Percentiles rank a stretch among this genome's conserved stretches.
These are phyloP conservation scores for Carcharodon carcharias DNA, from an alignment of 2,797 vertebrate species.

Conservation along the genomic window DNA sequence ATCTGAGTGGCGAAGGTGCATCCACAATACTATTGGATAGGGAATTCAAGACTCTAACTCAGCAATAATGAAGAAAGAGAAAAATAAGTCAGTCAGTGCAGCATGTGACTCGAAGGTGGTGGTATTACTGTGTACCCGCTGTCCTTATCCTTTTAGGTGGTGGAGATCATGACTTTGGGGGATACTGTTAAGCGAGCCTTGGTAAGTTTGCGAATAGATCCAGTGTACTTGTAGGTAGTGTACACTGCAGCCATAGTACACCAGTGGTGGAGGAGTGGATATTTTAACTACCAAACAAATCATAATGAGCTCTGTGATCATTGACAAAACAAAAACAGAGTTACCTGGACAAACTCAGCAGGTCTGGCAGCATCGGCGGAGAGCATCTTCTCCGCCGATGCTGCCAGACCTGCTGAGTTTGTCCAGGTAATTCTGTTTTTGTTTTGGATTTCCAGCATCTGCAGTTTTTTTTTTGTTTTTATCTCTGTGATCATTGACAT, in stretches of 20 bases:
- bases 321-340: too few relatives aligned
- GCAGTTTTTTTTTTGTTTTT: too few relatives aligned
- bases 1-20: background rate
- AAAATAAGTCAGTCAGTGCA: background rate
- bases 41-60: too few relatives aligned
- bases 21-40: background rate
- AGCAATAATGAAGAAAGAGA: background rate
- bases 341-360: too few relatives aligned
- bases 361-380: too few relatives aligned
- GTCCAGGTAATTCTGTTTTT: too few relatives aligned
- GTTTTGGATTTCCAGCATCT: too few relatives aligned
- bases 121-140: background rate
- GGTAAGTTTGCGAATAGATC: too few relatives aligned
- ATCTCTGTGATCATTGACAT: background rate
- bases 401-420: too few relatives aligned
- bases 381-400: too few relatives aligned
- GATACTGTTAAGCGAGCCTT: too few relatives aligned
- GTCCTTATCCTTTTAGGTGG: background rate
- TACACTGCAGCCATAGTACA: background rate
- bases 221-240: background rate
- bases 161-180: background rate
- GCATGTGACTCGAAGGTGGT: background rate
- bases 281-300: background rate
- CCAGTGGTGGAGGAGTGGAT: background rate
- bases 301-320: background rate